Evolutionary conservation across 1,140 invertebrate genomes (phyloP), one percentile per base, ranked within the genome.

Genomic region (Tetramorium simillimum): DNA sequence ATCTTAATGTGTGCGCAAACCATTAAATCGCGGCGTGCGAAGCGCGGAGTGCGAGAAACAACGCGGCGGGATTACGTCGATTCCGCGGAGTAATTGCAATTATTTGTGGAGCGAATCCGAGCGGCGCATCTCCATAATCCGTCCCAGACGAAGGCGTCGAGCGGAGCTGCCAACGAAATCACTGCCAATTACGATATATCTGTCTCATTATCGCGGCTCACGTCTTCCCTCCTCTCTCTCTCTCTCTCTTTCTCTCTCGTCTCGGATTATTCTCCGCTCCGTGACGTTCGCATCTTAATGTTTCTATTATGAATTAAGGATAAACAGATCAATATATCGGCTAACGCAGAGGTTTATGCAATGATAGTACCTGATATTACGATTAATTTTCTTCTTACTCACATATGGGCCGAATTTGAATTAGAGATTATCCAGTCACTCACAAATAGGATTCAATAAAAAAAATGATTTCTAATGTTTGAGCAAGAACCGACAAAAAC

Each of bases 21-120:
- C 69, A 84, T 84, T 84, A 84, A 84, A 84, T 84, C 80, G 69
- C 80, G 33, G 63, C 77, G 18, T 75, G 70, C 80, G 53, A 60
- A 73, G 67, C 69, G 78, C 65, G 37, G 37, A 73, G 62, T 60
- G 80, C 51, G 80, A 84, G 80, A 84, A 84, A 84, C 69, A 84
- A 75, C 67, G 80, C 80, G 69, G 40, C 69, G 53, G 80, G 53
- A 75, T 84, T 84, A 84, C 69, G 69, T n/a, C 80, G 69, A 84
- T 75, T 75, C 70, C 78, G 65, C 21, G 65, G 53, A 46, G 53
- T 84, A 84, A 84, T 84, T 84, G 69, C 80, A 73, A 84, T 84
- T 84, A 84, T 84, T 84, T 84, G 80, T 46, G 80, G 70, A 84
- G 80, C 80, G 80, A 33, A 84, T 84, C 80, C 40, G 80, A n/a